These are phyloP conservation scores for Adoxophyes honmai DNA, from an alignment of 1,140 invertebrate genomes.

Conservation along the genomic window DNA sequence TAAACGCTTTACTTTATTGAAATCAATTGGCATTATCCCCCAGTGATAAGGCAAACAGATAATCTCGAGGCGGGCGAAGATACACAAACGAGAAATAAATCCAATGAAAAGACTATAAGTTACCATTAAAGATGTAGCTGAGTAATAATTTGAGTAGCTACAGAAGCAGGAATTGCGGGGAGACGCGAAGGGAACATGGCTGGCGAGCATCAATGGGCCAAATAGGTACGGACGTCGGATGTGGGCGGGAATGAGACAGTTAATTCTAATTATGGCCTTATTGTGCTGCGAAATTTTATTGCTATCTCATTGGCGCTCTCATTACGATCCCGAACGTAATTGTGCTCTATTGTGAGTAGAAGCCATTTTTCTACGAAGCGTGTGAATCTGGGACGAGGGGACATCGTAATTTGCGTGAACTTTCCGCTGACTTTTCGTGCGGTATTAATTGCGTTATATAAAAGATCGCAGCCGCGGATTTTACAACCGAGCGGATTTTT, in stretches of 20 bases:
- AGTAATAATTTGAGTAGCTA: constrained; percentile 4
- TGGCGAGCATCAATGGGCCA: constrained; percentile 49
- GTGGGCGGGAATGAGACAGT: constrained; percentile 71
- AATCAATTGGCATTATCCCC: constrained; percentile 2
- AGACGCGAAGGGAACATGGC: constrained; percentile 20
- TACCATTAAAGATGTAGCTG: constrained; percentile 22
- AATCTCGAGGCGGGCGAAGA: neutral
- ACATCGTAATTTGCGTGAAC: constrained; percentile 39
- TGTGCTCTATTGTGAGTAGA: constrained; percentile 58
- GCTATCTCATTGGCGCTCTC: constrained; percentile 71
- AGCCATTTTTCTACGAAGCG: constrained; percentile 60
- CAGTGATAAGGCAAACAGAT: constrained; percentile 11
- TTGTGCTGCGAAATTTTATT: constrained; percentile 72
- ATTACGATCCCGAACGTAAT: constrained; percentile 59
- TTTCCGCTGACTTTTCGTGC: constrained; percentile 28
- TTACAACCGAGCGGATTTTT: constrained; percentile 7
- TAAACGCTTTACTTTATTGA: neutral
- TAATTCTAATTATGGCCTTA: constrained; percentile 73
- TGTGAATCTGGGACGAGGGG: constrained; percentile 60
- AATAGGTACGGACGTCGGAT: constrained; percentile 49
- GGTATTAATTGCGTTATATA: constrained; percentile 13
- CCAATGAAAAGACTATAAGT: constrained; percentile 32
- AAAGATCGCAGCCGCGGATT: constrained; percentile 3
- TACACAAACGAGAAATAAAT: constrained; percentile 19
- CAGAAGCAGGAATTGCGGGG: constrained; percentile 1